A percentile compares a stretch with the other conserved stretches of the same genome.
Evolutionary conservation across 30 jellyfish, hydroid and myxozoan species (phyloP).

Genomic region (Pseudorhiza aurosa): DNA sequence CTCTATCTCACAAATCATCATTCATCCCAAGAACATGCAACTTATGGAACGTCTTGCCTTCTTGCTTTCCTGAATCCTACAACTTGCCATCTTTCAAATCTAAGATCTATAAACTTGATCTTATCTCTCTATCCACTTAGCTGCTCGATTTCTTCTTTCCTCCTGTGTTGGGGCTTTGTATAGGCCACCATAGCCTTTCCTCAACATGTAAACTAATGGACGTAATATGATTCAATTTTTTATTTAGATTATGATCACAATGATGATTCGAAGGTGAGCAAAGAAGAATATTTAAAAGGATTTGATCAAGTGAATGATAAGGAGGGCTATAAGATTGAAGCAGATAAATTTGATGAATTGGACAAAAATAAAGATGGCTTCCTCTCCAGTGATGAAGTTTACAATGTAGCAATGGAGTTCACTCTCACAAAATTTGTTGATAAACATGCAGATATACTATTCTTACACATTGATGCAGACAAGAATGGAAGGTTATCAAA

Average conservation of each 20-base stretch:
- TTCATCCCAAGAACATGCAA: too few relatives aligned
- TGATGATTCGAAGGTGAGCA: slow-evolving; percentile 43
- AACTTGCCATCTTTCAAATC: too few relatives aligned
- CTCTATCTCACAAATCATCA: too few relatives aligned
- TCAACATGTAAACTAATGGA: too few relatives aligned
- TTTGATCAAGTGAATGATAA: slow-evolving; percentile 25
- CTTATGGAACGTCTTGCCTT: too few relatives aligned
- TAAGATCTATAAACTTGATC: too few relatives aligned
- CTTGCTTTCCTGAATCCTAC: too few relatives aligned
- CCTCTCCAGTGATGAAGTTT: slow-evolving; percentile 55
- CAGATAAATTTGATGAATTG: slow-evolving; percentile 26
- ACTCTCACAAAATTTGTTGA: slow-evolving; percentile 43
- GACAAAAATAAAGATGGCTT: slow-evolving; percentile 64
- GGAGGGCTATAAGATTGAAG: slow-evolving; percentile 44
- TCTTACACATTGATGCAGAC: slow-evolving; percentile 50
- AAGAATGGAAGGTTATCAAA: slow-evolving; percentile 47
- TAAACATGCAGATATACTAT: slow-evolving; percentile 38
- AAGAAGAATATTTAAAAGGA: slow-evolving; percentile 49
- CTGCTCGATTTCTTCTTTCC: too few relatives aligned
- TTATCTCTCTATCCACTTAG: too few relatives aligned
- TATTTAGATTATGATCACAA: slow-evolving; percentile 48
- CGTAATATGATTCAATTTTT: background rate
- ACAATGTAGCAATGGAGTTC: slow-evolving; percentile 39
- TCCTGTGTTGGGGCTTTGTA: too few relatives aligned
- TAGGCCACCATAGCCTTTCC: too few relatives aligned